Evolutionary conservation across 2,113 vertebrate genomes (phyloP).

Genomic region (Nibea albiflora): DNA sequence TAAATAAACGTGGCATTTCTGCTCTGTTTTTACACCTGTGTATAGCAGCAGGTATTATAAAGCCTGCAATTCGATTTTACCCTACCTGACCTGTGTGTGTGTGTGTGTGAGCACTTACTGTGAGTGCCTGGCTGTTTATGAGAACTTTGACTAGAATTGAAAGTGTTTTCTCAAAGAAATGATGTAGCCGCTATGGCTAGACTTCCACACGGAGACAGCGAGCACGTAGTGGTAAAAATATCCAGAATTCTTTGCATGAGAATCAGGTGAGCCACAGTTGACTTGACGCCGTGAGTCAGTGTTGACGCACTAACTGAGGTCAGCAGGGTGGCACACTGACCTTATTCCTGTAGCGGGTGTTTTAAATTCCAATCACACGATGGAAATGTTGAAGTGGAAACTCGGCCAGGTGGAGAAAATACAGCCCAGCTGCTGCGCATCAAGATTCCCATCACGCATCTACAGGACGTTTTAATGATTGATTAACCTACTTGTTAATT

Average conservation of each 20-base stretch:
- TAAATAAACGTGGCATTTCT: constrained; percentile 17
- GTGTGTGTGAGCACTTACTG: background rate
- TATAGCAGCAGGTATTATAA: constrained; percentile 7
- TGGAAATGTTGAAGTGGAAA: background rate
- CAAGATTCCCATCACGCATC: background rate
- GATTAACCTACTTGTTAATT: no score
- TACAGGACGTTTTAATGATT: background rate
- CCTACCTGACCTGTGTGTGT: constrained; percentile 15
- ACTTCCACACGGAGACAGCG: background rate
- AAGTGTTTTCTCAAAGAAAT: background rate
- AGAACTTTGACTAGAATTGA: background rate
- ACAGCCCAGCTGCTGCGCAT: background rate
- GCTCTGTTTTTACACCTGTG: background rate
- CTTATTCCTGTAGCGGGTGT: constrained; percentile 1
- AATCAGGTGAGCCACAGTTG: background rate
- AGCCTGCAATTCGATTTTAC: constrained; percentile 1
- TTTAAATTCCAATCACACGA: constrained; percentile 15
- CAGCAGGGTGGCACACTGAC: constrained; percentile 5
- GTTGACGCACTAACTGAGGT: constrained; percentile 1
- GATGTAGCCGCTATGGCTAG: background rate
- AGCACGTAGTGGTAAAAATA: background rate
- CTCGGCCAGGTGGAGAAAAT: background rate
- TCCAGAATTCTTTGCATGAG: background rate
- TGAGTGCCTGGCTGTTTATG: background rate
- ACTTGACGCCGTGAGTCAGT: background rate